A percentile compares a stretch with the other conserved stretches of the same genome.
These are phyloP conservation scores for Siniperca undulata DNA, from an alignment of 2,797 vertebrate species.

Conservation along the genomic window DNA sequence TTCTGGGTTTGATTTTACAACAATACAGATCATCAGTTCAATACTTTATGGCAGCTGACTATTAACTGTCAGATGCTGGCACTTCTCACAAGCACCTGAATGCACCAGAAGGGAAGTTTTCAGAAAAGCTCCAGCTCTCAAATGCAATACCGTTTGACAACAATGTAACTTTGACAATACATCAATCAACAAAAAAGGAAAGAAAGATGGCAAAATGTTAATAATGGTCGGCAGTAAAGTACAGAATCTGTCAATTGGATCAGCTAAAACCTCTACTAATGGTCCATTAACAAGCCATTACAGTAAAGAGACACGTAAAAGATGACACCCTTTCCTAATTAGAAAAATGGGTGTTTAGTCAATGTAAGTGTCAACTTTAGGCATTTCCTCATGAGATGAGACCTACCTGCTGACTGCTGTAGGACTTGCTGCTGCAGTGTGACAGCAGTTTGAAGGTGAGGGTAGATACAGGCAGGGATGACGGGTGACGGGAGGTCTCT, in stretches of 20 bases:
- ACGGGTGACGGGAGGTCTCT: constrained; percentile 89
- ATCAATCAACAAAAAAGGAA: background rate
- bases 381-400: background rate
- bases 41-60: background rate
- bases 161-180: background rate
- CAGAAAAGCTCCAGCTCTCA: background rate
- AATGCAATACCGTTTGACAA: background rate
- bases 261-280: background rate
- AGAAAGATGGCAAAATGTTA: background rate
- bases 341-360: background rate
- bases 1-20: constrained; percentile 2
- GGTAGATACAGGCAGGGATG: constrained; percentile 84
- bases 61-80: background rate
- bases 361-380: background rate
- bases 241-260: background rate
- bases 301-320: background rate
- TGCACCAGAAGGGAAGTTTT: too few relatives aligned
- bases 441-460: constrained; percentile 85
- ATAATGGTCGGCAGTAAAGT: background rate
- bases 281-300: background rate
- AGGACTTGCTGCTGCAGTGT: constrained; percentile 78
- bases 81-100: background rate
- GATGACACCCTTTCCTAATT: background rate
- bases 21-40: background rate
- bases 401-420: constrained; percentile 72